A percentile compares a stretch with the other conserved stretches of the same genome.
Evolutionary conservation across 2,797 vertebrate genomes (phyloP).

Genomic region (Myotis findleyi): DNA sequence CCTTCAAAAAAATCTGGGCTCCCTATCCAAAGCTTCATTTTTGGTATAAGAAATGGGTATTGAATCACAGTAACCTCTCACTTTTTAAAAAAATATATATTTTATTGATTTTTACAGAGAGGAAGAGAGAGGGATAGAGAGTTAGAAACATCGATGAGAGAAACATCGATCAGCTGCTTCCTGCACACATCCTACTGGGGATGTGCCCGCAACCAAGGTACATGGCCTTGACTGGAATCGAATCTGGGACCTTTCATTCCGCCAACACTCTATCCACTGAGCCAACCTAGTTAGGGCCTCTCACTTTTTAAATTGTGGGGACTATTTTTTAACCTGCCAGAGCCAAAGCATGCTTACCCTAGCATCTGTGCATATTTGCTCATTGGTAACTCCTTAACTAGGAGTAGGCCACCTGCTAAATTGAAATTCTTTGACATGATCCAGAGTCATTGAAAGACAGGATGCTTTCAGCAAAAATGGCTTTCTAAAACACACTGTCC

Average conservation of each 20-base stretch:
- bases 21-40: neutral
- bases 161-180: no score
- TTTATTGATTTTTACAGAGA: no score
- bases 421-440: neutral
- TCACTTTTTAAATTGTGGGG: neutral
- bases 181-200: no score
- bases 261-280: no score
- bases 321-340: neutral
- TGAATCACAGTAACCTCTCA: neutral
- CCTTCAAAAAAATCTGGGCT: conserved; percentile 26
- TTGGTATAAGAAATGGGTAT: neutral
- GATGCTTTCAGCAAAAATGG: neutral
- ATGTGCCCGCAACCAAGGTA: no score
- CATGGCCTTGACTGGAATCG: no score
- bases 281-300: no score
- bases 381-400: neutral
- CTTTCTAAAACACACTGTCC: neutral
- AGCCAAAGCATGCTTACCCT: neutral
- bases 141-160: no score
- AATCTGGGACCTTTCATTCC: no score
- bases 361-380: neutral
- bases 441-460: neutral
- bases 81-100: neutral
- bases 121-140: no score
- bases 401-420: neutral